These are phyloP conservation scores for Arizona elegans DNA, from an alignment of 2,113 vertebrate genomes.

Conservation along the genomic window DNA sequence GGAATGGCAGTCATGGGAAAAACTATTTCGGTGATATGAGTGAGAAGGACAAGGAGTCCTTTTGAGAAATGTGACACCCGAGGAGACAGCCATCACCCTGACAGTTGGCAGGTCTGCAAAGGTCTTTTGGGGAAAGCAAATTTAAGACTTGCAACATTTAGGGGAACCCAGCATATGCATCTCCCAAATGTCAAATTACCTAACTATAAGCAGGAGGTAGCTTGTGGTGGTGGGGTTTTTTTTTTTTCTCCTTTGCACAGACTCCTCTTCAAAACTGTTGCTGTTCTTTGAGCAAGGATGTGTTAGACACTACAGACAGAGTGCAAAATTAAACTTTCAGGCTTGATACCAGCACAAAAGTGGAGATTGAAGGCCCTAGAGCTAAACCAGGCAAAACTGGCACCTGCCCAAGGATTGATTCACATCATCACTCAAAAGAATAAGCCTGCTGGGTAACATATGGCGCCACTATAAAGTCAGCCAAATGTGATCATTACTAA, in stretches of 20 bases:
- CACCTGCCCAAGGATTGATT: not conserved
- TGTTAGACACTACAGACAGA: too few species aligned
- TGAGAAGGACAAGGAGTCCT: not conserved
- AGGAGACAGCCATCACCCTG: not conserved
- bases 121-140: not conserved
- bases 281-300: not conserved
- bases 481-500: not conserved
- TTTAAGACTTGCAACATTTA: not conserved
- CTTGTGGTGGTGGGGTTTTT: too few species aligned
- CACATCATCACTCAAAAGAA: not conserved
- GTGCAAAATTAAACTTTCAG: not conserved
- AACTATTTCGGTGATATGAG: not conserved
- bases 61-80: not conserved
- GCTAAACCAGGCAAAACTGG: not conserved
- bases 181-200: not conserved
- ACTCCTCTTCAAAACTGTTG: not conserved
- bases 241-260: not conserved
- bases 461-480: not conserved
- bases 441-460: not conserved
- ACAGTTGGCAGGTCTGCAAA: not conserved
- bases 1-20: rapidly evolving
- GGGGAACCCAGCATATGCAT: not conserved
- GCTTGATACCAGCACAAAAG: not conserved
- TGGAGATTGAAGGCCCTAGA: not conserved
- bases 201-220: not conserved